These are phyloP conservation scores for Trididemnum miniatum DNA, from an alignment of 23 tunicate genomes.

Conservation along the genomic window DNA sequence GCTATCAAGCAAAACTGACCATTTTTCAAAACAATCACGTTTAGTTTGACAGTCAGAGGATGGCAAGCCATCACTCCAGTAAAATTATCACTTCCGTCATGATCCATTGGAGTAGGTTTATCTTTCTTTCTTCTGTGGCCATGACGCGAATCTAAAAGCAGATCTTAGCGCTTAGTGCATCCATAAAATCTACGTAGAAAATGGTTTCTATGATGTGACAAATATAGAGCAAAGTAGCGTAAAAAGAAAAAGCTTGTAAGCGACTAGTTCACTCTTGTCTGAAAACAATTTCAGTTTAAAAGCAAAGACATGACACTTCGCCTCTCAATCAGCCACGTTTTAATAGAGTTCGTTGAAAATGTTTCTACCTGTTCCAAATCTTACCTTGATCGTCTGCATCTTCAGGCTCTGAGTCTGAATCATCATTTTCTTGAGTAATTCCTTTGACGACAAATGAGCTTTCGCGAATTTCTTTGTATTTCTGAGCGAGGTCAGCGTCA, in stretches of 20 bases:
- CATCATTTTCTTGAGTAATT: background rate
- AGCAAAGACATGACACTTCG: too few species aligned
- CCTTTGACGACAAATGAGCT: background rate
- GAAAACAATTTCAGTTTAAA: too few species aligned
- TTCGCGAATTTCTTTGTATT: background rate
- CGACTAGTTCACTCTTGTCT: too few species aligned
- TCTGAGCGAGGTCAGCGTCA: background rate
- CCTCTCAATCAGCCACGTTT: too few species aligned
- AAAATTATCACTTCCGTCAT: background rate
- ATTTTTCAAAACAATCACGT: background rate
- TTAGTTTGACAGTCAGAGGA: background rate
- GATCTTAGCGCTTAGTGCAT: too few species aligned
- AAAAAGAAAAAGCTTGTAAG: too few species aligned
- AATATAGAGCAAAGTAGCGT: too few species aligned
- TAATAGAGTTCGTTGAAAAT: too few species aligned
- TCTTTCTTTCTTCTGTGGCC: slow-evolving; percentile 1
- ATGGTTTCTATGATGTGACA: too few species aligned
- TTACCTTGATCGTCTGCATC: slow-evolving; percentile 20
- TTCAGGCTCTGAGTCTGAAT: slow-evolving; percentile 19
- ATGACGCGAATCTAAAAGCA: background rate
- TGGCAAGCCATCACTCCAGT: background rate
- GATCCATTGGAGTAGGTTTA: slow-evolving; percentile 1
- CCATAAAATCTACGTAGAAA: too few species aligned
- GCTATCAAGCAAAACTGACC: too few species aligned
- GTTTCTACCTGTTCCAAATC: background rate